Percentiles rank a stretch among this genome's conserved stretches.
Evolutionary conservation across 2,113 vertebrate genomes (phyloP).

Genomic region (Callorhinus ursinus): DNA sequence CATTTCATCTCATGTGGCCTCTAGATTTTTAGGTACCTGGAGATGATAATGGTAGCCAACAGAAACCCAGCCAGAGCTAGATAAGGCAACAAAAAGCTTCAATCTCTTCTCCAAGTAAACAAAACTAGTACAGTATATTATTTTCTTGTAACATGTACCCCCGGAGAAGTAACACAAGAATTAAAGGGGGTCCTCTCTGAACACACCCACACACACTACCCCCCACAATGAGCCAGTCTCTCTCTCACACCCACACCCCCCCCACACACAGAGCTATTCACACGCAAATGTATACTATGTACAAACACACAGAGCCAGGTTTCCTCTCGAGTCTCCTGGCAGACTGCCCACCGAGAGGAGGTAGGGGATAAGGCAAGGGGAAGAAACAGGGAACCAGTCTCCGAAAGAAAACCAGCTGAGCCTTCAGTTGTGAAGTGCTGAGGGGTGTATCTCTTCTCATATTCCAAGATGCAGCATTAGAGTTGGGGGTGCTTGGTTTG

Average conservation of each 20-base stretch:
- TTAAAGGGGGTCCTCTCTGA: conserved; percentile 77
- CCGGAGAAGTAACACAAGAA: conserved; percentile 77
- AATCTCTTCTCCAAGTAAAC: conserved; percentile 87
- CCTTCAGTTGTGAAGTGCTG: conserved; percentile 50
- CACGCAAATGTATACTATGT: neutral
- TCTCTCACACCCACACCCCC: conserved; percentile 47
- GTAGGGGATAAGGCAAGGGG: conserved; percentile 70
- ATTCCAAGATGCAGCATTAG: conserved; percentile 90
- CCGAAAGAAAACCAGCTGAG: conserved; percentile 77
- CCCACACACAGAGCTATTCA: conserved; percentile 49
- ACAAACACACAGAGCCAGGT: conserved; percentile 80
- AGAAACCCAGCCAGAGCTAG: conserved; percentile 88
- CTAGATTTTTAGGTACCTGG: conserved; percentile 79
- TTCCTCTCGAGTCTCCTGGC: conserved; percentile 81
- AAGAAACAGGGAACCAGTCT: conserved; percentile 72
- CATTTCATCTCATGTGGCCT: conserved; percentile 47
- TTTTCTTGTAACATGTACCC: conserved; percentile 76
- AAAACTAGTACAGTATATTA: conserved; percentile 82
- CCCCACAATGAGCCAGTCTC: conserved; percentile 75
- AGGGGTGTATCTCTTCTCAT: conserved; percentile 83
- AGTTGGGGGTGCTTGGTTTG: conserved; percentile 82
- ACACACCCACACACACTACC: neutral
- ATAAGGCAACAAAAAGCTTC: conserved; percentile 91
- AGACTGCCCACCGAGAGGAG: conserved; percentile 77
- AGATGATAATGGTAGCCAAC: conserved; percentile 83